Percentiles rank a stretch among this genome's conserved stretches.
Evolutionary conservation across 1,140 invertebrate species (phyloP).

Genomic region (Apolygus lucorum): DNA sequence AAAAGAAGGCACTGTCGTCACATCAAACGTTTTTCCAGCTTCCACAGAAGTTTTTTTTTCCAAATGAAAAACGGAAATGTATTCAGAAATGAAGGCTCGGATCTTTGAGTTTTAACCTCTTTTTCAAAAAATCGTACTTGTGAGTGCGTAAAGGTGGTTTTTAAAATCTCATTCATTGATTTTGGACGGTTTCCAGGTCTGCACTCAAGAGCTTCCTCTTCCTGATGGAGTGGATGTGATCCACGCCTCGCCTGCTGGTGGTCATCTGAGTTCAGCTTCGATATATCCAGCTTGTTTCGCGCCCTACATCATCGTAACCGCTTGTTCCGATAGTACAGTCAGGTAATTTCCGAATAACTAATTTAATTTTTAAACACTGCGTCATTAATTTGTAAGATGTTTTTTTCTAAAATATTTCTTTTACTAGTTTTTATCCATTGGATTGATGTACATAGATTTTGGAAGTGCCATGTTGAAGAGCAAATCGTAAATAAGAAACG

Average conservation of each 20-base stretch:
- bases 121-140: not conserved
- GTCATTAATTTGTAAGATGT: too few relatives aligned
- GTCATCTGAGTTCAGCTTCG: constrained; percentile 93
- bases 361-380: too few relatives aligned
- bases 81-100: too few relatives aligned
- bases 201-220: constrained; percentile 72
- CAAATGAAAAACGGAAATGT: too few relatives aligned
- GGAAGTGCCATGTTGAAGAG: constrained; percentile 61
- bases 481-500: constrained; percentile 41
- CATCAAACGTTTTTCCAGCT: too few relatives aligned
- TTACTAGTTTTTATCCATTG: too few relatives aligned
- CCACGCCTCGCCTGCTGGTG: constrained; percentile 85
- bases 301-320: constrained; percentile 89
- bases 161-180: not conserved
- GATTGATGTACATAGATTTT: constrained; percentile 64
- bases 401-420: too few relatives aligned
- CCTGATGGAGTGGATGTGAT: constrained; percentile 84
- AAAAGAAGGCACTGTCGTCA: too few relatives aligned
- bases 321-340: constrained; percentile 78
- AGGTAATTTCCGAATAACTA: constrained; percentile 41
- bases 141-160: not conserved
- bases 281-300: constrained; percentile 97
- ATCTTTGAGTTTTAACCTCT: too few relatives aligned
- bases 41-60: too few relatives aligned
- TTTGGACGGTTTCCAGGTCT: constrained; percentile 45